Evolutionary conservation across 2,888 invertebrate species (phyloP).

Genomic region (Apodemia mormo): DNA sequence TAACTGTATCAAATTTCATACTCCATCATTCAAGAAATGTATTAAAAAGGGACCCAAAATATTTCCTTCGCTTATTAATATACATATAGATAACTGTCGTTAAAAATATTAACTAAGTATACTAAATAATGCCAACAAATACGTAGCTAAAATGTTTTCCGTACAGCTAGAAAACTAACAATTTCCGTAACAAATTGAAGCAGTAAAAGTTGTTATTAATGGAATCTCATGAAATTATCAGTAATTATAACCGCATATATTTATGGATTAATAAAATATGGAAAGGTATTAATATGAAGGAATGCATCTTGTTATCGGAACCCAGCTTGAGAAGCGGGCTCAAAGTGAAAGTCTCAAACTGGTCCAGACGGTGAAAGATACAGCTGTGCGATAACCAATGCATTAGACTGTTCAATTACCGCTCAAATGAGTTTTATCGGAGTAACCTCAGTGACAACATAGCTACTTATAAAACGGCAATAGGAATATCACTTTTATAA

Average conservation of each 20-base stretch:
- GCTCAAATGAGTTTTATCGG: conserved; percentile 3
- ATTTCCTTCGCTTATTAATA: too few species aligned
- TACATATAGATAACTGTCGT: too few species aligned
- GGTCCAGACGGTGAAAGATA: conserved; percentile 21
- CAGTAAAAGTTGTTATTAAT: not conserved
- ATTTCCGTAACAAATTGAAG: not conserved
- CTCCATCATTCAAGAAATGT: too few species aligned
- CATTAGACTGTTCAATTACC: conserved; percentile 11
- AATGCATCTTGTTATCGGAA: not conserved
- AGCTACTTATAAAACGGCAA: too few species aligned
- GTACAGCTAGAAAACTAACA: not conserved
- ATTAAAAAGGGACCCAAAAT: too few species aligned
- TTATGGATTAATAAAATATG: conserved; percentile 5
- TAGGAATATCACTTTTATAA: too few species aligned
- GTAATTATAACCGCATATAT: not conserved
- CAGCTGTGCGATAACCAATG: conserved; percentile 9
- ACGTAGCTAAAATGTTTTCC: not conserved
- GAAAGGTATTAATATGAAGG: conserved; percentile 12
- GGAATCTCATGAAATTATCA: not conserved
- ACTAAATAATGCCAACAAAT: too few species aligned
- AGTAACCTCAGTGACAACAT: too few species aligned
- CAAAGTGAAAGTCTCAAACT: conserved; percentile 23
- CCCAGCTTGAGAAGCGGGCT: not conserved
- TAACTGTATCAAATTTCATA: too few species aligned
- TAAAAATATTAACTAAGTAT: too few species aligned